Percentiles rank a stretch among this genome's conserved stretches.
These are phyloP conservation scores for Podarcis siculus DNA, from an alignment of 2,797 vertebrate genomes.

Conservation along the genomic window DNA sequence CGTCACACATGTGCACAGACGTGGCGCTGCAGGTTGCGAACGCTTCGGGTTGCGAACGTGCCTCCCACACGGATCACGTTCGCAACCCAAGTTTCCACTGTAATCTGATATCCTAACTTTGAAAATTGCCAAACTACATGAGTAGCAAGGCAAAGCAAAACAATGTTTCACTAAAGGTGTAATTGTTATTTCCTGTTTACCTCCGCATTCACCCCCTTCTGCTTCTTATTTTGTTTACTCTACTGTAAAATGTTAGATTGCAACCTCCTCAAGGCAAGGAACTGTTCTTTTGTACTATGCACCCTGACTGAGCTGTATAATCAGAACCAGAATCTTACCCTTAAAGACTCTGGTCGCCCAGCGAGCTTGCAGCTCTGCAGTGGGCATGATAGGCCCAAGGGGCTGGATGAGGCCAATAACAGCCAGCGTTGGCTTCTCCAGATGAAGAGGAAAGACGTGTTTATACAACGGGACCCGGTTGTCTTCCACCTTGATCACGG, in stretches of 20 bases:
- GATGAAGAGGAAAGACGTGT: constrained; percentile 76
- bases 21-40: too few relatives aligned
- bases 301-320: neutral
- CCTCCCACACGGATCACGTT: too few relatives aligned
- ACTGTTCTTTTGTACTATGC: neutral
- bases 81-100: too few relatives aligned
- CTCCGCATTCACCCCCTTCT: too few relatives aligned
- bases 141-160: neutral
- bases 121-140: too few relatives aligned
- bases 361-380: constrained; percentile 81
- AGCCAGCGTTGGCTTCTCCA: constrained; percentile 77
- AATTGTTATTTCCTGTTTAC: too few relatives aligned
- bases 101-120: too few relatives aligned
- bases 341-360: constrained; percentile 84
- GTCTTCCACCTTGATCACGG: constrained; percentile 68
- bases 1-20: too few relatives aligned
- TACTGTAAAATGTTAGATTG: neutral
- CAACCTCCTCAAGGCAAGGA: neutral
- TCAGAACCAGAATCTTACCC: constrained; percentile 68
- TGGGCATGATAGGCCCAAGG: constrained; percentile 76
- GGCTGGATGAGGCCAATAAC: constrained; percentile 80
- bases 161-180: too few relatives aligned
- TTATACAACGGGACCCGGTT: constrained; percentile 79
- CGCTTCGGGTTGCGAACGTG: too few relatives aligned
- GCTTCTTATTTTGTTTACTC: neutral